A percentile compares a stretch with the other conserved stretches of the same genome.
phyloP scores from a whole-genome alignment of 2,888 invertebrate species.

The Eudemis profundana region DNA sequence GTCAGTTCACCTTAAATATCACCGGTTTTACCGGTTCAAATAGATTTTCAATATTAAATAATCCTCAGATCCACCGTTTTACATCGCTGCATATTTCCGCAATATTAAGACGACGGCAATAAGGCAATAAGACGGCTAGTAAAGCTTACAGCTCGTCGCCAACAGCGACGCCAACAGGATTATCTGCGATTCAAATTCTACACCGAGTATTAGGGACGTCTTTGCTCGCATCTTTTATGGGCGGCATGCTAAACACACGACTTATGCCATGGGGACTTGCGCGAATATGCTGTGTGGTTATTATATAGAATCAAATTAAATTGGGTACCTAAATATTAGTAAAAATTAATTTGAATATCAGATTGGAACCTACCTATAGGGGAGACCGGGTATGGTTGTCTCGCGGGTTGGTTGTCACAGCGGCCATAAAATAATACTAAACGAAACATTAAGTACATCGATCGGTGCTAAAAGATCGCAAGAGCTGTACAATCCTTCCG shows the following conservation, averaged over 20 bases:
- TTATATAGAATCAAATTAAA: too few species aligned
- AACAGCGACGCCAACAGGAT: constrained; percentile 25
- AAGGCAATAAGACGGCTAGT: constrained; percentile 20
- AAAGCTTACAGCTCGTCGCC: constrained; percentile 12
- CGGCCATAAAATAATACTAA: too few species aligned
- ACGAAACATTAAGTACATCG: too few species aligned
- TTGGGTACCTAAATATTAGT: too few species aligned
- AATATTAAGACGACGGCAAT: constrained; percentile 20
- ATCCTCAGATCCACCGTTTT: constrained; percentile 16
- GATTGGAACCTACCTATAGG: too few species aligned
- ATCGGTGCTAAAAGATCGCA: too few species aligned
- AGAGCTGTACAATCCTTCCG: too few species aligned
- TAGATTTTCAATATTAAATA: constrained; percentile 24
- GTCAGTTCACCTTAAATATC: background rate
- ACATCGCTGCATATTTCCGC: constrained; percentile 25
- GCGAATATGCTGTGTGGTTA: background rate
- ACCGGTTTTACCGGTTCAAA: background rate
- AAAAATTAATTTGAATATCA: too few species aligned
- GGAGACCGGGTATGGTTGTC: too few species aligned
- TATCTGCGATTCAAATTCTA: constrained; percentile 23
- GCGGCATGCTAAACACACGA: background rate
- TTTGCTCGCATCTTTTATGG: background rate
- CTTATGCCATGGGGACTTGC: background rate
- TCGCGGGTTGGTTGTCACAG: too few species aligned
- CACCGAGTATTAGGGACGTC: background rate